These are phyloP conservation scores for Trichopoda pennipes DNA, from an alignment of 2,888 invertebrate genomes.

Conservation along the genomic window DNA sequence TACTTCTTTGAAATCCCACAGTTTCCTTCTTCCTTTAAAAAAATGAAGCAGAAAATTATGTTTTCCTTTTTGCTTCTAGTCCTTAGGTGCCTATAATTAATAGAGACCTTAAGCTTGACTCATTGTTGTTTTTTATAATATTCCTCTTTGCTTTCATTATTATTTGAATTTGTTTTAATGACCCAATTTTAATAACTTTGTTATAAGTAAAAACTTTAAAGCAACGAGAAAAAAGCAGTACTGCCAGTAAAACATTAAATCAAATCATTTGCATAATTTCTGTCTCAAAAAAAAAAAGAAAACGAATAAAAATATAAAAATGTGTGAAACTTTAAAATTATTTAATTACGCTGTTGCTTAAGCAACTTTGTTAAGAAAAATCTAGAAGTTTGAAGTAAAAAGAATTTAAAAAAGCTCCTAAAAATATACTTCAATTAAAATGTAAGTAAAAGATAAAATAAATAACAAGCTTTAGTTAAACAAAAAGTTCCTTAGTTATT, in stretches of 20 bases:
- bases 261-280: conserved; percentile 58
- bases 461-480: background rate
- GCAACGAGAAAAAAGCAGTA: background rate
- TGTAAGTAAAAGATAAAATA: conserved; percentile 8
- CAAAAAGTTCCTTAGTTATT: conserved; percentile 70
- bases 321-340: conserved; percentile 12
- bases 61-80: background rate
- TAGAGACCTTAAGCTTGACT: conserved; percentile 20
- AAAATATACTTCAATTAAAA: conserved; percentile 19
- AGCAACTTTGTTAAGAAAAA: conserved; percentile 33
- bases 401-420: conserved; percentile 4
- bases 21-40: background rate
- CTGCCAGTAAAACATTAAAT: conserved; percentile 6
- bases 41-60: conserved; percentile 34
- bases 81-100: conserved; percentile 20
- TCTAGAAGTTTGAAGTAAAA: background rate
- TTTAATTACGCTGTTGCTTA: conserved; percentile 35
- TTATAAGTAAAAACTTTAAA: conserved; percentile 8
- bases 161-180: conserved; percentile 51
- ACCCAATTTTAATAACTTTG: conserved; percentile 60
- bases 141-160: background rate
- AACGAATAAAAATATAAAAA: background rate
- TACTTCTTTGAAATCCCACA: too few relatives aligned
- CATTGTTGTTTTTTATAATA: background rate
- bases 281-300: conserved; percentile 5